A percentile compares a stretch with the other conserved stretches of the same genome.
phyloP scores from a whole-genome alignment of 2,797 vertebrate genomes.

The Anolis apletophallus region DNA sequence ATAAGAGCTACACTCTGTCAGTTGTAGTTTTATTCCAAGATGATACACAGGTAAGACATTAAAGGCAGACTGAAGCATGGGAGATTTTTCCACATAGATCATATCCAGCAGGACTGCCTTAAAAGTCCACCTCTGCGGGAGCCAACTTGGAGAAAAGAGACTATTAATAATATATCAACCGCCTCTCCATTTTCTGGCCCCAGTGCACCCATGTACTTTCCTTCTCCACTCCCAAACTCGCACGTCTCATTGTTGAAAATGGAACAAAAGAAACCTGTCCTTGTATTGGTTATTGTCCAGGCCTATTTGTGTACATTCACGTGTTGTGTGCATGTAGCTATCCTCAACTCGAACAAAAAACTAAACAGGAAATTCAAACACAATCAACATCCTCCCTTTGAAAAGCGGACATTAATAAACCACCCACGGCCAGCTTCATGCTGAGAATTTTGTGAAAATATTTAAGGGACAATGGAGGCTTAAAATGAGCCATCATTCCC shows the following conservation, averaged over 20 bases:
- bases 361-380: conserved; percentile 58
- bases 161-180: not conserved
- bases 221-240: not conserved
- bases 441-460: not conserved
- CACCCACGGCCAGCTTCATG: too few species aligned
- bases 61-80: too few species aligned
- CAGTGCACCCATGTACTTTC: not conserved
- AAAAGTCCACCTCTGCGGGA: not conserved
- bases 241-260: rapidly evolving
- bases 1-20: too few species aligned
- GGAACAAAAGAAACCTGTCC: not conserved
- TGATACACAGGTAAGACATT: too few species aligned
- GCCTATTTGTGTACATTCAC: rapidly evolving
- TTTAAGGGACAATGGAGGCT: not conserved
- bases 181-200: not conserved
- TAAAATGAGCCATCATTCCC: not conserved
- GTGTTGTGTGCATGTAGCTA: not conserved
- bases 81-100: too few species aligned
- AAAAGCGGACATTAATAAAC: conserved; percentile 10
- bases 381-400: conserved; percentile 54
- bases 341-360: conserved; percentile 52
- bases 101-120: not conserved
- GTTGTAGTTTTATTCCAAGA: too few species aligned
- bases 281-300: not conserved
- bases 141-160: not conserved